Base-by-base conservation (phyloP, 2,888 invertebrate genomes). In the Smittia sp. region DNA sequence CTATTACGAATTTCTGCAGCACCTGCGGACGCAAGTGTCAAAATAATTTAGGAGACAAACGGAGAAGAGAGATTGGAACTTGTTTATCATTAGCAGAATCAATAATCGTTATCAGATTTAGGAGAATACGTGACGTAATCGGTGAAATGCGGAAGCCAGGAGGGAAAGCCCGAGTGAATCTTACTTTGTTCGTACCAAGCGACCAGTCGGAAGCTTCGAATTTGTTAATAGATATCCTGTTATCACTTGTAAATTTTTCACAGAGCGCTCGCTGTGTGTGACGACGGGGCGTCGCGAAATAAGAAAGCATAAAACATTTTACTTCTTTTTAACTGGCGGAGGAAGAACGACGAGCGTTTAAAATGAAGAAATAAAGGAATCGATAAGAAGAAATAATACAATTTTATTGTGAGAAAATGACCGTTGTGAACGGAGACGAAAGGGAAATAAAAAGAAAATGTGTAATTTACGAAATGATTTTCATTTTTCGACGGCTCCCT, bases 1-100 rank as follows among this genome's bases (percentile, higher is more conserved):
- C 77, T 98, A 98, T 85, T 94, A 95, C 83, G 98, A 99, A 87
- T 99, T 99, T 85, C 86, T 99, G 82, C 97, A 98, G 84, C 96
- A 97, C 85, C 86, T 96, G 78, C 92, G 94, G 83, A 88, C 88
- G 78, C 92, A 93, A 86, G 89, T 95, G 83, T 58, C 58, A 58
- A 58, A 58, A 94, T 94, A 87, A 94, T 32, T 32, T 32, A 32
- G 9, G 4, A 9, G 3, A 9, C 4, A 9, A 32, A 32, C 15
- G 46, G 46, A 46, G n/a, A 46, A 46, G 46, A 15, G 15, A 46
- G 15, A 46, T 13, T n/a, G 46, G 15, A 46, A 15, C 46, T 46
- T 46, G 46, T 46, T 32, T n/a, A 46, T 46, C 11, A 46, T 46
- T n/a, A 46, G 11, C 46, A 46, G 15, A 46, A 46, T 46, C 15